Percentiles rank a stretch among this genome's conserved stretches.
Conservation (phyloP, 2,888 invertebrate species). For the Drosophila affinis region DNA sequence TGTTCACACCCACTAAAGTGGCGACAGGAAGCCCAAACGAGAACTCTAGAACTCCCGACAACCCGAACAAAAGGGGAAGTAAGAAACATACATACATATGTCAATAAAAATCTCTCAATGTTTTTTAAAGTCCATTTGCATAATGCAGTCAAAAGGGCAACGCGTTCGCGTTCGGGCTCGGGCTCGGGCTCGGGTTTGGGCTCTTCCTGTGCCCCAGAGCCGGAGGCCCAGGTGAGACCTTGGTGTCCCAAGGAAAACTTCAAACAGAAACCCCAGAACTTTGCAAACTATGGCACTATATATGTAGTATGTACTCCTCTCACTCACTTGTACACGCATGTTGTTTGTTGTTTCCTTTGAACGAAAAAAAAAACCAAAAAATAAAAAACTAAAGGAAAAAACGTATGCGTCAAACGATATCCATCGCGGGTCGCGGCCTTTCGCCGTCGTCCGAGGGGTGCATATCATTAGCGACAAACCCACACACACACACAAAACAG, state of each 20-base stretch:
- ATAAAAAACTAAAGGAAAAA: constrained; percentile 31
- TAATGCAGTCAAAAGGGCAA: constrained; percentile 81
- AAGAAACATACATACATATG: constrained; percentile 79
- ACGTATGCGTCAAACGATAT: constrained; percentile 62
- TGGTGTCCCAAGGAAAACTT: constrained; percentile 35
- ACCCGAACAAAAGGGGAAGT: constrained; percentile 34
- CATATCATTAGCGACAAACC: constrained; percentile 77
- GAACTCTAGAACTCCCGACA: constrained; percentile 23
- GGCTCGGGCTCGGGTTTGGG: constrained; percentile 35
- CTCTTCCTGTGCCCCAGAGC: constrained; percentile 49
- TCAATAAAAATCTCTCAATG: constrained; percentile 72
- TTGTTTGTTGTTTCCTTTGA: constrained; percentile 61
- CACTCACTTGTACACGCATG: constrained; percentile 65
- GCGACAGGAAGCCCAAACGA: constrained; percentile 40
- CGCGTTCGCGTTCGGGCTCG: constrained; percentile 44
- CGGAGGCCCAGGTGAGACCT: constrained; percentile 64
- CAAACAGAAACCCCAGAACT: constrained; percentile 39
- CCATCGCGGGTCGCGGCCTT: constrained; percentile 39
- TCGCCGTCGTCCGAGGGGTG: constrained; percentile 68
- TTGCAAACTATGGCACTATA: constrained; percentile 44
- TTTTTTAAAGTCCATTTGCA: constrained; percentile 71
- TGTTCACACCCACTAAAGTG: constrained; percentile 73
- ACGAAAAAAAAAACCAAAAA: constrained; percentile 34
- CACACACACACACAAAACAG: constrained; percentile 45
- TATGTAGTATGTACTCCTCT: neutral